Percentiles rank a stretch among this genome's conserved stretches.
These are phyloP conservation scores for Pyrrhopygopsis socrates DNA, from an alignment of 2,888 invertebrate species.

Conservation along the genomic window DNA sequence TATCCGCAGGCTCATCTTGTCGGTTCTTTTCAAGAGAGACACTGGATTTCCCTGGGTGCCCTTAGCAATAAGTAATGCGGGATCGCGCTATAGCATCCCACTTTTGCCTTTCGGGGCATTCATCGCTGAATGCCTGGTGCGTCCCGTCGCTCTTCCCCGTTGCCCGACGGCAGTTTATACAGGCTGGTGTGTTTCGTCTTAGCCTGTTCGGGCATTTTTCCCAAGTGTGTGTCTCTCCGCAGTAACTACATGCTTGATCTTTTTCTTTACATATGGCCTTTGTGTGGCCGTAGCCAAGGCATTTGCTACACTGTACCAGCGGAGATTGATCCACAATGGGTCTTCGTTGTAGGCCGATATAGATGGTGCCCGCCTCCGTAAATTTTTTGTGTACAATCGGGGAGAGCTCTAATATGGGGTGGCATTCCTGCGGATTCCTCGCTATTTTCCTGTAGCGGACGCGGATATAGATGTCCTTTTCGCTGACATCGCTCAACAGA, in stretches of 20 bases:
- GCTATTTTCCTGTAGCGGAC: constrained; percentile 76
- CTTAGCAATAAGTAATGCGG: constrained; percentile 60
- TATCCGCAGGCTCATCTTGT: constrained; percentile 14
- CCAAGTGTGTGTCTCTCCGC: constrained; percentile 67
- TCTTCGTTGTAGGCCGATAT: constrained; percentile 37
- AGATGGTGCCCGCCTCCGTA: constrained; percentile 35
- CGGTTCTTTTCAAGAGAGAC: neutral
- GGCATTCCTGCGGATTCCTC: constrained; percentile 73
- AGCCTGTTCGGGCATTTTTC: constrained; percentile 39
- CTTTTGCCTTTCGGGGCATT: constrained; percentile 43
- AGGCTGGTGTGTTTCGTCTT: constrained; percentile 18
- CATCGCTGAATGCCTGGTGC: constrained; percentile 46
- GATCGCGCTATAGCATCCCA: constrained; percentile 57
- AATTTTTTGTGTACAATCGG: constrained; percentile 28
- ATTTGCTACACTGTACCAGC: constrained; percentile 75
- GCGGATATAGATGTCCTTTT: constrained; percentile 13
- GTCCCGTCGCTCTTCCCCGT: constrained; percentile 1
- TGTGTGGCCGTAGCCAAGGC: constrained; percentile 73
- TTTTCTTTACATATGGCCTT: constrained; percentile 60
- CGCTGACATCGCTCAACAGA: constrained; percentile 23
- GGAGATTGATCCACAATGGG: constrained; percentile 58
- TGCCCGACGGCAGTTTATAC: constrained; percentile 48
- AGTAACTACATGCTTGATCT: constrained; percentile 71
- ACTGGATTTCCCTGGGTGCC: neutral
- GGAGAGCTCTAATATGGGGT: constrained; percentile 77